A percentile compares a stretch with the other conserved stretches of the same genome.
Conservation (phyloP, 2,797 vertebrate species). For the Stomatorhinus walkeri region DNA sequence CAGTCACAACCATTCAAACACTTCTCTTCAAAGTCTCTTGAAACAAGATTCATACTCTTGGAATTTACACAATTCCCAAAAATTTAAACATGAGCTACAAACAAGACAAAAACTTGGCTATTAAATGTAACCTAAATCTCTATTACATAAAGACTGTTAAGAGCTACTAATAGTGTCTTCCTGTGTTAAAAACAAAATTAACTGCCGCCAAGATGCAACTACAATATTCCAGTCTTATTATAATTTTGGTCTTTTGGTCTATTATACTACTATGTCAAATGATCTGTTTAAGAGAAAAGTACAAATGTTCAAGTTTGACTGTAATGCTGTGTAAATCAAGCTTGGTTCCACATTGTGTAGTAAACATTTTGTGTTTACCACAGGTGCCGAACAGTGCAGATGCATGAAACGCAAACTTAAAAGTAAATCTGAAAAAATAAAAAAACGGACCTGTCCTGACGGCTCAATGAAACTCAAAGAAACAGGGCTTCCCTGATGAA, state of each 20-base stretch:
- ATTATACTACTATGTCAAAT: slow-evolving; percentile 51
- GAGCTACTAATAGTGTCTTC: slow-evolving; percentile 56
- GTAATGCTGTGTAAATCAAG: slow-evolving; percentile 58
- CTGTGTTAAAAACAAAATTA: slow-evolving; percentile 43
- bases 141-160: slow-evolving; percentile 47
- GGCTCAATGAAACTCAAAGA: slow-evolving; percentile 63
- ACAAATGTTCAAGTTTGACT: slow-evolving; percentile 65
- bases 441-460: slow-evolving; percentile 38
- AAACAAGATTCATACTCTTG: slow-evolving; percentile 35
- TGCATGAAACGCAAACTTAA: slow-evolving; percentile 43
- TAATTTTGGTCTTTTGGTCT: slow-evolving; percentile 53
- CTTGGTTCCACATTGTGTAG: slow-evolving; percentile 48
- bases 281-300: slow-evolving; percentile 31
- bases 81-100: slow-evolving; percentile 52
- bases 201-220: slow-evolving; percentile 48
- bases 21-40: slow-evolving; percentile 29
- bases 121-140: slow-evolving; percentile 63
- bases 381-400: slow-evolving; percentile 69
- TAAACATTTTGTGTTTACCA: slow-evolving; percentile 43
- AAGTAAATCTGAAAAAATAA: background rate
- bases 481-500: slow-evolving; percentile 55
- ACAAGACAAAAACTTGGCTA: slow-evolving; percentile 54
- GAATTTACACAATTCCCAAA: slow-evolving; percentile 30
- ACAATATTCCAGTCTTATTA: slow-evolving; percentile 49
- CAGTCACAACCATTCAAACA: slow-evolving; percentile 19